These are phyloP conservation scores for Neodiprion fabricii DNA, from an alignment of 1,140 invertebrate species.

Conservation along the genomic window DNA sequence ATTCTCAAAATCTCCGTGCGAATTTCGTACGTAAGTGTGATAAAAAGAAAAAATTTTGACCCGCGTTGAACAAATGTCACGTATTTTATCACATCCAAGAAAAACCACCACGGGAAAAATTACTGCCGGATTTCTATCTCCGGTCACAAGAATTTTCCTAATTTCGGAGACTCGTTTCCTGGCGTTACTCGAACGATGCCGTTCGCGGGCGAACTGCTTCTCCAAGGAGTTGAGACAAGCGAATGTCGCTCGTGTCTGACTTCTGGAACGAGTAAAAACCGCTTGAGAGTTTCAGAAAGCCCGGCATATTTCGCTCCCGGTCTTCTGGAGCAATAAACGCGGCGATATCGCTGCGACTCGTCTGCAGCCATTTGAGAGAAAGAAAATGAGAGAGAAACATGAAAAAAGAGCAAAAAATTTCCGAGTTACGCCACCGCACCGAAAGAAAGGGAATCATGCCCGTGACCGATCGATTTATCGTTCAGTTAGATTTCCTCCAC, in stretches of 20 bases:
- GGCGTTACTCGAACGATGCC: neutral
- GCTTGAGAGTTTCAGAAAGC: neutral
- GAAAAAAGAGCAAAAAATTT: neutral
- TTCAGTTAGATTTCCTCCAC: neutral
- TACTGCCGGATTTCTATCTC: too few relatives aligned
- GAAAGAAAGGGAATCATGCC: neutral
- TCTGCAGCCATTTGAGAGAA: too few relatives aligned
- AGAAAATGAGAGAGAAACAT: too few relatives aligned
- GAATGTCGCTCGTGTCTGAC: neutral
- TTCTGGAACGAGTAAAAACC: neutral
- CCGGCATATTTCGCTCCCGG: neutral
- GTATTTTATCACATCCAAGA: too few relatives aligned
- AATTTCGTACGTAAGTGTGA: too few relatives aligned
- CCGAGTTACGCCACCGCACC: neutral
- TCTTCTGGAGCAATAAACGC: neutral
- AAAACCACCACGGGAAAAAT: too few relatives aligned
- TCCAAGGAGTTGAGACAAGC: neutral
- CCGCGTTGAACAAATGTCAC: too few relatives aligned
- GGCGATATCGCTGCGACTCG: neutral
- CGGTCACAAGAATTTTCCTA: too few relatives aligned
- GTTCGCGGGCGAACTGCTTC: neutral
- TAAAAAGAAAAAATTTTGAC: too few relatives aligned
- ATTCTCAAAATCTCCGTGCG: too few relatives aligned
- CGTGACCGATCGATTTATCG: slow-evolving; percentile 1
- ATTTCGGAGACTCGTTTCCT: too few relatives aligned